phyloP scores from a whole-genome alignment of 2,797 vertebrate genomes.

The Momotus momota region DNA sequence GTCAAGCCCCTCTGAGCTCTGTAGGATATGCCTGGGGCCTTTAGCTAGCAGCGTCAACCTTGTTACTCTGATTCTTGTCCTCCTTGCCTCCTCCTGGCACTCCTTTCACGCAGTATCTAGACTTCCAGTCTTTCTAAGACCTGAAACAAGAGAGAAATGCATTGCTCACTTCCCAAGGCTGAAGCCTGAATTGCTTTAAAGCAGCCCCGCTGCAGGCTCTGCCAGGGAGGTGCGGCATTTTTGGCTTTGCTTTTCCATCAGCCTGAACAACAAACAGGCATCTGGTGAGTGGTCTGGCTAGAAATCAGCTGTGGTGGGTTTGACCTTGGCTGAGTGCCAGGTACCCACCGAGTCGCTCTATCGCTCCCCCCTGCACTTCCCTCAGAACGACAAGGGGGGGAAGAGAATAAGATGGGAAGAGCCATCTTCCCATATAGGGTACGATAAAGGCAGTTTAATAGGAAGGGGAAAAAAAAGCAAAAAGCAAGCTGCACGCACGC shows the following conservation, averaged over 20 bases:
- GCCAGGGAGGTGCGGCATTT: background rate
- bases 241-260: background rate
- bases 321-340: too few relatives aligned
- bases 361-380: too few relatives aligned
- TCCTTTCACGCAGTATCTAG: background rate
- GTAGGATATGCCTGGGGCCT: too few relatives aligned
- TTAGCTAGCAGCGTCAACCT: background rate
- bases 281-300: background rate
- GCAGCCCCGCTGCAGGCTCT: background rate
- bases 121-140: background rate
- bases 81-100: fast-evolving
- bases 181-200: background rate
- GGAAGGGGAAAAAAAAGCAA: too few relatives aligned
- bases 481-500: too few relatives aligned
- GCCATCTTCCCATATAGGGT: too few relatives aligned
- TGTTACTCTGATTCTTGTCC: background rate
- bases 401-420: too few relatives aligned
- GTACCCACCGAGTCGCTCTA: too few relatives aligned
- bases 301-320: too few relatives aligned
- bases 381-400: too few relatives aligned
- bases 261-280: background rate
- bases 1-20: background rate
- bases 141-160: background rate
- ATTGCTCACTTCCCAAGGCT: background rate
- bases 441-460: too few relatives aligned